A percentile compares a stretch with the other conserved stretches of the same genome.
These are phyloP conservation scores for Halichondria panicea DNA, from an alignment of 37 sponge, comb jelly and placozoan species.

Conservation along the genomic window DNA sequence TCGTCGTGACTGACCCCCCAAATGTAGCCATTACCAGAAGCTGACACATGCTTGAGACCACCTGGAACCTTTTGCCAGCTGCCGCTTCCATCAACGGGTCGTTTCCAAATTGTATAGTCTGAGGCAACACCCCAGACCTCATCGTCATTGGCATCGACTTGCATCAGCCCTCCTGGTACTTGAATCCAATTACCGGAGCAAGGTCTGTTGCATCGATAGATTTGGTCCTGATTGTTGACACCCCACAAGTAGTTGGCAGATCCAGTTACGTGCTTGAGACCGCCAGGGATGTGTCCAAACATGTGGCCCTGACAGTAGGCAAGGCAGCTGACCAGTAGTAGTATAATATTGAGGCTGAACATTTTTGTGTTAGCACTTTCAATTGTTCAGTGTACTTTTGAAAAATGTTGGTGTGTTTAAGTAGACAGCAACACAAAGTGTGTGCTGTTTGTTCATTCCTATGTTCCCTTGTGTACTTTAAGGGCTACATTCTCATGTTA, in stretches of 20 bases:
- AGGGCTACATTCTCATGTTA: no score
- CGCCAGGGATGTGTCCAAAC: constrained; percentile 43
- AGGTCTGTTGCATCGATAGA: constrained; percentile 37
- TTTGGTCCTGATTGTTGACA: constrained; percentile 24
- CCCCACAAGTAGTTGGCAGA: constrained; percentile 71
- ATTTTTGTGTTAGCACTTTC: no score
- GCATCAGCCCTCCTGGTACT: constrained; percentile 32
- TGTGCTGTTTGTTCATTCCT: no score
- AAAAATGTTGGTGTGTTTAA: no score
- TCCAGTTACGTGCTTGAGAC: constrained; percentile 47
- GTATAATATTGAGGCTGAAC: no score
- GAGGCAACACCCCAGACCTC: constrained; percentile 60
- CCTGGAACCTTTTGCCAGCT: constrained; percentile 44
- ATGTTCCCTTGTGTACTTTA: no score
- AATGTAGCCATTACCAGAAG: constrained; percentile 76
- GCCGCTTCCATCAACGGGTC: constrained; percentile 59
- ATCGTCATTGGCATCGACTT: constrained; percentile 51
- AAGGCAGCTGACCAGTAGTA: no score
- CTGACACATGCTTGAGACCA: constrained; percentile 53
- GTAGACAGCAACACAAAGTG: no score
- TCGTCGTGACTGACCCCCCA: constrained; percentile 53
- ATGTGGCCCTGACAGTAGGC: no score
- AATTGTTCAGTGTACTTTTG: no score
- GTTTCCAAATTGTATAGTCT: constrained; percentile 13
- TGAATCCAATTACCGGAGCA: constrained; percentile 27